Evolutionary conservation across 2,113 vertebrate species (phyloP).

Genomic region (Misgurnus mizolepis): DNA sequence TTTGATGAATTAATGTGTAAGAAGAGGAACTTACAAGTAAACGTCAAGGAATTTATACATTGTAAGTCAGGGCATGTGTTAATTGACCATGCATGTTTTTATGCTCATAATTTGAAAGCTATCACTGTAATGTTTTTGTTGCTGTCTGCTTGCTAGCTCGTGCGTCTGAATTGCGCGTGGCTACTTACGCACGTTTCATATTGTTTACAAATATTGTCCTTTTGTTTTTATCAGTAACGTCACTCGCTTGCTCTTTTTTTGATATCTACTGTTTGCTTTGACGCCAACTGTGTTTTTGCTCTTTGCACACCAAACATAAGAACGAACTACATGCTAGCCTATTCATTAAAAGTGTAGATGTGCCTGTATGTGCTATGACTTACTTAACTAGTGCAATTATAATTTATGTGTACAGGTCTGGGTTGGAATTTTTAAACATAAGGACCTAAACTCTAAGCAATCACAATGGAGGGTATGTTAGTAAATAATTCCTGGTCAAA

Average conservation of each 20-base stretch:
- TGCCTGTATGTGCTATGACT: neutral
- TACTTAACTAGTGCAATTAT: neutral
- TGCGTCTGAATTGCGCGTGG: neutral
- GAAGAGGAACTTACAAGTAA: neutral
- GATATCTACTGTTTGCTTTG: neutral
- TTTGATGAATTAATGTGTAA: neutral
- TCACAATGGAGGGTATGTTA: conserved; percentile 42
- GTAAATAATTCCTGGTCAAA: neutral
- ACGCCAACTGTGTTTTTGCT: neutral
- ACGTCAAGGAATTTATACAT: neutral
- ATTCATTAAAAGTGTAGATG: neutral
- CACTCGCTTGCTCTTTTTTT: neutral
- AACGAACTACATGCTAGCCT: neutral
- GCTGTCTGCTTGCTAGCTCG: conserved; percentile 16
- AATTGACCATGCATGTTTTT: neutral
- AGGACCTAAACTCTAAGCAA: neutral
- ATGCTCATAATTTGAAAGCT: neutral
- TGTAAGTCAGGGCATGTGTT: neutral
- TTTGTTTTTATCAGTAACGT: neutral
- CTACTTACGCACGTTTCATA: neutral
- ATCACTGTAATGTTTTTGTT: neutral
- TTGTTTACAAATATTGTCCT: neutral
- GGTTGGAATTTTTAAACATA: neutral
- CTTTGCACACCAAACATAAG: neutral
- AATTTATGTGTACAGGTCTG: neutral